Percentiles rank a stretch among this genome's conserved stretches.
Conservation (phyloP, 2,113 vertebrate species). For the Phoxinus phoxinus region DNA sequence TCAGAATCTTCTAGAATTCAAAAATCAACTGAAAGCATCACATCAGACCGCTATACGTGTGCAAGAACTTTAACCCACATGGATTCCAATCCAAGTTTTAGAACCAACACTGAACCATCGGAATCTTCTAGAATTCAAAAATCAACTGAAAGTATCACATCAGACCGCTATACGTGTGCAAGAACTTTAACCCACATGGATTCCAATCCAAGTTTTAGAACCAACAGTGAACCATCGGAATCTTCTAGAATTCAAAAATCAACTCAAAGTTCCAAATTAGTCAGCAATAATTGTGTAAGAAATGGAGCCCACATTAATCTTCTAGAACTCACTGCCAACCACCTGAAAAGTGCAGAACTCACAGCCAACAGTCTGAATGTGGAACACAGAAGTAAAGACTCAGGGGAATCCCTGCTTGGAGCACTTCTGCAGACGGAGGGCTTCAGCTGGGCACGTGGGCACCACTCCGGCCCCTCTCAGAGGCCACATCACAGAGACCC, state of each 20-base stretch:
- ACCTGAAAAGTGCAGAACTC: constrained; percentile 2
- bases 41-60: neutral
- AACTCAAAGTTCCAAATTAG: no score
- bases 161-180: neutral
- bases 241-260: neutral
- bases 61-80: neutral
- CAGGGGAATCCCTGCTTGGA: constrained; percentile 5
- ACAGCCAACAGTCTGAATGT: neutral
- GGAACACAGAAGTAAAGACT: neutral
- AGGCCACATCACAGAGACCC: neutral
- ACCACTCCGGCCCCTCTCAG: neutral
- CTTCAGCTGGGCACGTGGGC: constrained; percentile 6
- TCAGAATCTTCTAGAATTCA: neutral
- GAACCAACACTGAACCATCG: neutral
- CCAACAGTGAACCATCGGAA: neutral
- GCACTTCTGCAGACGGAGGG: no score
- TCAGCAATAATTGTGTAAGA: neutral
- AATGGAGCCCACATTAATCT: neutral
- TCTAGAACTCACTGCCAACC: neutral
- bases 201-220: neutral
- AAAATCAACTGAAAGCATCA: no score
- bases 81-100: neutral
- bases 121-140: neutral
- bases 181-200: neutral
- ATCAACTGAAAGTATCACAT: no score